phyloP scores from a whole-genome alignment of 2,888 invertebrate genomes.

The Dascillus cervinus region DNA sequence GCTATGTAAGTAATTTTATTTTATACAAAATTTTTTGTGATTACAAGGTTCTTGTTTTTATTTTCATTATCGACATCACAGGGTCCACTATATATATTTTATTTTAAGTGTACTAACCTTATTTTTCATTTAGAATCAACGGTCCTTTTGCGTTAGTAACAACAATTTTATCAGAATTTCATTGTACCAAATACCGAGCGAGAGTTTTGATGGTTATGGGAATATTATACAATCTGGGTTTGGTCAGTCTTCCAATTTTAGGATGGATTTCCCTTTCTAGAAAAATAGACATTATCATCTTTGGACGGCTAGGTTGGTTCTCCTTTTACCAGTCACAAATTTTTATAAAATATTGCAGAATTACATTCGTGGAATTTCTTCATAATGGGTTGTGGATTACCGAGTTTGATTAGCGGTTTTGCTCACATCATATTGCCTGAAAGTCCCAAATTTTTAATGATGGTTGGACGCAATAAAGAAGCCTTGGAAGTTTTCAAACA shows the following conservation, averaged over 20 bases:
- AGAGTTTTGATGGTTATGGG: constrained; percentile 58
- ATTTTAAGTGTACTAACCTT: too few species aligned
- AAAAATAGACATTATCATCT: constrained; percentile 48
- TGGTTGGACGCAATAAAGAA: constrained; percentile 56
- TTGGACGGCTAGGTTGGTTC: too few species aligned
- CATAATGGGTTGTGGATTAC: constrained; percentile 51
- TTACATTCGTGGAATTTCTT: constrained; percentile 58
- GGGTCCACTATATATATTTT: too few species aligned
- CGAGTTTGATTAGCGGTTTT: constrained; percentile 59
- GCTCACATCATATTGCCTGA: constrained; percentile 59
- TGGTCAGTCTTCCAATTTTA: constrained; percentile 56
- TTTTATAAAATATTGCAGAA: constrained; percentile 34
- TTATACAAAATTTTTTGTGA: too few species aligned
- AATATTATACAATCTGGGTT: constrained; percentile 58
- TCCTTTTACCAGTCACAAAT: background rate
- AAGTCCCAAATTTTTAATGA: constrained; percentile 72
- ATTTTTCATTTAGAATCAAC: constrained; percentile 48
- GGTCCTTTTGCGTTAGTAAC: constrained; percentile 69
- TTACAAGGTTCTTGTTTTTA: too few species aligned
- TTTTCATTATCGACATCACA: too few species aligned
- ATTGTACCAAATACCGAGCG: constrained; percentile 56
- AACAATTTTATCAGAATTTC: constrained; percentile 67
- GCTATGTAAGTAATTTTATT: too few species aligned
- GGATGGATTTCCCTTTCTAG: constrained; percentile 67
- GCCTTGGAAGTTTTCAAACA: constrained; percentile 55